These are phyloP conservation scores for Lasioglossum oenotherae DNA, from an alignment of 2,888 invertebrate genomes.

Conservation along the genomic window DNA sequence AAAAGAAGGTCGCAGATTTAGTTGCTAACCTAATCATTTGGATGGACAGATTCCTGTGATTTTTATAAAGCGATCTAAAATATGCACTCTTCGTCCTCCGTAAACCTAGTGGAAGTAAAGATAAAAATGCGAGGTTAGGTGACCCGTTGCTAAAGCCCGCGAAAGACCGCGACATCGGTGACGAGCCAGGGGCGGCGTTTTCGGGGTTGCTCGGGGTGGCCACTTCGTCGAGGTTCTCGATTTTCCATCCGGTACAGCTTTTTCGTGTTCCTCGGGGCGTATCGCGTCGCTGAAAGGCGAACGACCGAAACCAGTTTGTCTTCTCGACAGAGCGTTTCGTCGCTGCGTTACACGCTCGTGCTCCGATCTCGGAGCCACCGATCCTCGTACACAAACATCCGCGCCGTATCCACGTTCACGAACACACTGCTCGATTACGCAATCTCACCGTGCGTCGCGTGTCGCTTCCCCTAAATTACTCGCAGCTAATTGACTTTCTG, in stretches of 20 bases:
- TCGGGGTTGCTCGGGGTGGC: not conserved
- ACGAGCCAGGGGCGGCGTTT: not conserved
- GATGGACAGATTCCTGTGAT: no score
- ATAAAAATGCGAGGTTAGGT: no score
- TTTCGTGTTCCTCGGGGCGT: conserved; percentile 28
- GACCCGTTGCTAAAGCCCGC: not conserved
- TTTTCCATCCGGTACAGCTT: conserved; percentile 18
- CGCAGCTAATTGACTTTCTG: conserved; percentile 13
- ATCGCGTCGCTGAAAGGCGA: conserved; percentile 52
- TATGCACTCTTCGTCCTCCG: no score
- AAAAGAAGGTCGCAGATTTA: no score
- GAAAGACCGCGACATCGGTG: not conserved
- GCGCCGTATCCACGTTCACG: not conserved
- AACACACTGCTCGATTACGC: not conserved
- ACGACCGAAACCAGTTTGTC: conserved; percentile 54
- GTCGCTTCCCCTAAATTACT: not conserved
- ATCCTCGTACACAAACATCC: not conserved
- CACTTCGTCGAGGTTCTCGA: not conserved
- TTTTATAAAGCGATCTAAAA: no score
- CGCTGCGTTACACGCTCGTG: conserved; percentile 6
- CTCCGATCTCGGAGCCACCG: conserved; percentile 9
- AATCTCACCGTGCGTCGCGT: not conserved
- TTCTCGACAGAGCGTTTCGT: conserved; percentile 57
- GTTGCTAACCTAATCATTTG: no score
- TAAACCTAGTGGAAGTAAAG: no score